Conservation (phyloP, 2,797 vertebrate species). For the Macrochelys suwanniensis region DNA sequence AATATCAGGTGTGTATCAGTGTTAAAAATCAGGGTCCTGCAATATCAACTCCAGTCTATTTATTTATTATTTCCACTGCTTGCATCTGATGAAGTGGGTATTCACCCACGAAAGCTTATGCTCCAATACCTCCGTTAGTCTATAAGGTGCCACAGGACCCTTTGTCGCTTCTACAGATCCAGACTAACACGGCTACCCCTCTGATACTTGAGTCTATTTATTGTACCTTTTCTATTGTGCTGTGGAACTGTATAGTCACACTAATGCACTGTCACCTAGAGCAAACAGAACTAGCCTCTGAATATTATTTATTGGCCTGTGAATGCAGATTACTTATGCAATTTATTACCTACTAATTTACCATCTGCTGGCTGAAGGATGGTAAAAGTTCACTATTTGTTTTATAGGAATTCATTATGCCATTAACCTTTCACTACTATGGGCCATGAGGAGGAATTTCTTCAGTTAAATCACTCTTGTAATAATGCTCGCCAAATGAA, state of each 20-base stretch:
- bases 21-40: conserved; percentile 39
- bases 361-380: conserved; percentile 74
- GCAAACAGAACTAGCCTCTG: conserved; percentile 51
- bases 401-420: conserved; percentile 78
- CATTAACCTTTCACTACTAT: conserved; percentile 76
- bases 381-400: conserved; percentile 71
- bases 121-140: too few species aligned
- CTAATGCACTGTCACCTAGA: conserved; percentile 48
- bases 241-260: neutral
- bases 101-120: too few species aligned
- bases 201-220: neutral
- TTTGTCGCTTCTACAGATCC: too few species aligned
- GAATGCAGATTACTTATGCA: conserved; percentile 67
- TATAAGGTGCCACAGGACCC: too few species aligned
- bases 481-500: conserved; percentile 72
- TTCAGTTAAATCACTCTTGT: conserved; percentile 66
- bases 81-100: too few species aligned
- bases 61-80: neutral
- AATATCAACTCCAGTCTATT: conserved; percentile 25
- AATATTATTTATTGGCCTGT: conserved; percentile 65
- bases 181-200: too few species aligned
- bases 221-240: conserved; percentile 5
- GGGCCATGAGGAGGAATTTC: conserved; percentile 54
- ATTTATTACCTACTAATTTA: conserved; percentile 80
- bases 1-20: conserved; percentile 52